Evolutionary conservation across 2,888 invertebrate species (phyloP), one percentile per base, ranked within the genome.

Genomic region (Drosophila barbarae): DNA sequence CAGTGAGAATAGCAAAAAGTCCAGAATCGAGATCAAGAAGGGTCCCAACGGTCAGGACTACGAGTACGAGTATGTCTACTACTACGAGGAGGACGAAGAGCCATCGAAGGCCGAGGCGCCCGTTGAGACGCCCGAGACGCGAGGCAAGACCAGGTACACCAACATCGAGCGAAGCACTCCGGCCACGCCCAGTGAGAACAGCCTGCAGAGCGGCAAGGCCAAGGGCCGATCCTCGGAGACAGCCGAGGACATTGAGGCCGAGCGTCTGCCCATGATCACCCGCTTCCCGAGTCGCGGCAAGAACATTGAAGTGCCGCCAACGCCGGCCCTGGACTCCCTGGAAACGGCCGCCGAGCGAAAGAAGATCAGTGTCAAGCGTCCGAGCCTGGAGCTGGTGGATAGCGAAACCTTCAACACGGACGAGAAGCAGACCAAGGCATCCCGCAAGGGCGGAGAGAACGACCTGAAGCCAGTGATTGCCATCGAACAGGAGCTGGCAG

Each of bases 51-150:
- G 96, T 2, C 94, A 96, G 88, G 96, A 96, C 86, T 96, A 96
- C 85, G 96, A 96, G 88, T 96, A 96, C 85, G 96, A 96, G 87
- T 96, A 96, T 86, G 95, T 96, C 28, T 96, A 96, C 86, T 96
- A 96, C 86, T 96, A 96, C 82, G 95, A 96, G 78, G 96, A 96
- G 73, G 95, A 95, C 5, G 95, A 94, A 21, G 93, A 93, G 9
- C 44, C 46, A 18, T 9, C 46, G 30, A 60, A 60, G 49, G 72
- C 54, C 10, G 77, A 88, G 50, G 90, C 83, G 87, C 71, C 75
- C 13, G 71, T 73, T 8, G 83, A 83, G 5, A 8, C 32, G 23
- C 59, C 89, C 91, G 32, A 91, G 90, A 90, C 91, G 2, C 86
- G 89, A 10, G 89, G 89, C 90, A 93, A 88, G 76, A 88, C 87